These are phyloP conservation scores for Troglohyphantes excavatus DNA, from an alignment of 2,888 invertebrate species.

Conservation along the genomic window DNA sequence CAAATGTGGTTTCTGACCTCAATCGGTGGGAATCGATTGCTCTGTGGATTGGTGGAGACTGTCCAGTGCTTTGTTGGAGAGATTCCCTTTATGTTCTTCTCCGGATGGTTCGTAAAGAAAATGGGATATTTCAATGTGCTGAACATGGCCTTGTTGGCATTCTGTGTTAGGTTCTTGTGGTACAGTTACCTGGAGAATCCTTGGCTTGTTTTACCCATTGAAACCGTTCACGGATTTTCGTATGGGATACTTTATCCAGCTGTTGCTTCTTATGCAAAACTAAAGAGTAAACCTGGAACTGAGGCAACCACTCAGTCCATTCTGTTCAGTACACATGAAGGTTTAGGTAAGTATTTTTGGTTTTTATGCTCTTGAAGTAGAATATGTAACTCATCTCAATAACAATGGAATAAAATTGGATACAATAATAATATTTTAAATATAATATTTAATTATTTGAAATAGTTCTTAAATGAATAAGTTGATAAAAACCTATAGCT, in stretches of 20 bases:
- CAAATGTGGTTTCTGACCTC: conserved; percentile 53
- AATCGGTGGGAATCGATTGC: conserved; percentile 48
- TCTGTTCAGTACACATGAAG: conserved; percentile 94
- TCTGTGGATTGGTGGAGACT: conserved; percentile 50
- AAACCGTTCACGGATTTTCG: conserved; percentile 82
- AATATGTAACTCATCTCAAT: no score
- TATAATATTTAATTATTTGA: no score
- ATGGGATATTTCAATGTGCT: conserved; percentile 81
- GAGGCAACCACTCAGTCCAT: conserved; percentile 92
- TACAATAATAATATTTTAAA: no score
- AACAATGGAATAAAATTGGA: no score
- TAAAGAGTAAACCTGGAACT: conserved; percentile 89
- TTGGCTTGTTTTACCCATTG: conserved; percentile 82
- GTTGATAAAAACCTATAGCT: no score
- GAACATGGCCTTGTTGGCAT: conserved; percentile 81
- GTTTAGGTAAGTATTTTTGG: conserved; percentile 85
- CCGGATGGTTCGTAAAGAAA: conserved; percentile 82
- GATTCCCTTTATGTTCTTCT: conserved; percentile 92
- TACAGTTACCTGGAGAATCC: conserved; percentile 81
- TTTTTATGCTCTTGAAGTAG: no score
- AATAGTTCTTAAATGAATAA: no score
- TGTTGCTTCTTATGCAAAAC: conserved; percentile 93
- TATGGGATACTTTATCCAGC: conserved; percentile 84
- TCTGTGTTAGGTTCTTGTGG: conserved; percentile 81
- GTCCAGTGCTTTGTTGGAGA: conserved; percentile 93